Evolutionary conservation across 2,888 invertebrate genomes (phyloP).

Genomic region (Sinopyrophorus schimmeli): DNA sequence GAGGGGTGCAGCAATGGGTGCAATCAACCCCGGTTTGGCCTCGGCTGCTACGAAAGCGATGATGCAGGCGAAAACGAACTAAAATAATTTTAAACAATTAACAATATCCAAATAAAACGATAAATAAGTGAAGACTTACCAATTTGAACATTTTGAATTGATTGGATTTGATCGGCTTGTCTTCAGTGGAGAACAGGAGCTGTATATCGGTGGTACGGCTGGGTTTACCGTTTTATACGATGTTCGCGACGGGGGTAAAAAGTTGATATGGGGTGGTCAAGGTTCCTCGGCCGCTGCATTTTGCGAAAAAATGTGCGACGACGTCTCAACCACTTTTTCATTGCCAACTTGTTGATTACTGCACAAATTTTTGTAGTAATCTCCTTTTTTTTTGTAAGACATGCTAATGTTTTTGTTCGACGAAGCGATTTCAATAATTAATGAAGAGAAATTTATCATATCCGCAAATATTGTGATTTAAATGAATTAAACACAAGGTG

Average conservation of each 20-base stretch:
- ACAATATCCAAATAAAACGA: conserved; percentile 1
- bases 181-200: conserved; percentile 22
- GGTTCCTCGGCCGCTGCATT: conserved; percentile 6
- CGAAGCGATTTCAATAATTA: too few relatives aligned
- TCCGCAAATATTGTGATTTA: too few relatives aligned
- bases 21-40: conserved; percentile 51
- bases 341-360: conserved; percentile 36
- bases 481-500: too few relatives aligned
- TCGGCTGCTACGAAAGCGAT: conserved; percentile 56
- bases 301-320: conserved; percentile 3
- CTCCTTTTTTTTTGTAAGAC: too few relatives aligned
- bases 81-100: conserved; percentile 37
- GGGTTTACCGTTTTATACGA: conserved; percentile 11
- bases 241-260: conserved; percentile 11
- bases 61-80: conserved; percentile 57
- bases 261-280: conserved; percentile 18
- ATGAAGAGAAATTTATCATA: too few relatives aligned
- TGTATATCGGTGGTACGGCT: conserved; percentile 1
- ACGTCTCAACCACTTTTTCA: conserved; percentile 16
- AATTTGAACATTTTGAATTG: conserved; percentile 52
- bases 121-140: conserved; percentile 44
- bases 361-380: too few relatives aligned
- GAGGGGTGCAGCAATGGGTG: conserved; percentile 45
- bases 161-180: conserved; percentile 26
- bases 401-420: too few relatives aligned